Evolutionary conservation across 2,888 invertebrate species (phyloP).

Genomic region (Epinotia bilunana): DNA sequence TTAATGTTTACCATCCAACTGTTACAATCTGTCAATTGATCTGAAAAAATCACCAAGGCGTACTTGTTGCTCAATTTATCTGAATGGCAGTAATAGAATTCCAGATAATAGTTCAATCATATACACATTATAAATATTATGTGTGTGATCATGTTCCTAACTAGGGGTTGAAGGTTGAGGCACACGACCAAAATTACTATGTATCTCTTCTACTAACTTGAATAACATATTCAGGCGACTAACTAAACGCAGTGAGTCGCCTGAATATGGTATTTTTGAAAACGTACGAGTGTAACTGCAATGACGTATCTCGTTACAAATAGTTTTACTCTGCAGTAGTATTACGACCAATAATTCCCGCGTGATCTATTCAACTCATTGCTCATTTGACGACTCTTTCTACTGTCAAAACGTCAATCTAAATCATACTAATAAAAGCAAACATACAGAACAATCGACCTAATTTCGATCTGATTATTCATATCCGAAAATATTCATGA

Average conservation of each 20-base stretch:
- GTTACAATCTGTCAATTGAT: neutral
- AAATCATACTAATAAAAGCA: conserved; percentile 23
- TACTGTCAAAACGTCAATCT: conserved; percentile 32
- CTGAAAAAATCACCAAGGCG: neutral
- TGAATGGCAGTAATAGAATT: neutral
- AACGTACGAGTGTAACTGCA: neutral
- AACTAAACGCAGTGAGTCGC: neutral
- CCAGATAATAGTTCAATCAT: neutral
- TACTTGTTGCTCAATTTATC: neutral
- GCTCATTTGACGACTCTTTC: conserved; percentile 29
- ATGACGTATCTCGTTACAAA: neutral
- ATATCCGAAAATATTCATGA: conserved; percentile 48
- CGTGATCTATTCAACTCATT: conserved; percentile 22
- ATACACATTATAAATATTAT: neutral
- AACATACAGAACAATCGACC: conserved; percentile 30
- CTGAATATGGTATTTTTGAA: too few species aligned
- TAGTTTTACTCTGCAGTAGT: neutral
- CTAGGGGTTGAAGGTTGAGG: neutral
- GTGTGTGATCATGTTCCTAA: neutral
- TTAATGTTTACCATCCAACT: neutral
- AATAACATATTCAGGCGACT: neutral
- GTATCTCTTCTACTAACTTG: neutral
- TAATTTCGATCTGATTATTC: conserved; percentile 38
- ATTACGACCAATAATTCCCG: conserved; percentile 18
- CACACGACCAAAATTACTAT: neutral